Percentiles rank a stretch among this genome's conserved stretches.
phyloP scores from a whole-genome alignment of 2,888 invertebrate genomes.

The Nemapogon koenigi region DNA sequence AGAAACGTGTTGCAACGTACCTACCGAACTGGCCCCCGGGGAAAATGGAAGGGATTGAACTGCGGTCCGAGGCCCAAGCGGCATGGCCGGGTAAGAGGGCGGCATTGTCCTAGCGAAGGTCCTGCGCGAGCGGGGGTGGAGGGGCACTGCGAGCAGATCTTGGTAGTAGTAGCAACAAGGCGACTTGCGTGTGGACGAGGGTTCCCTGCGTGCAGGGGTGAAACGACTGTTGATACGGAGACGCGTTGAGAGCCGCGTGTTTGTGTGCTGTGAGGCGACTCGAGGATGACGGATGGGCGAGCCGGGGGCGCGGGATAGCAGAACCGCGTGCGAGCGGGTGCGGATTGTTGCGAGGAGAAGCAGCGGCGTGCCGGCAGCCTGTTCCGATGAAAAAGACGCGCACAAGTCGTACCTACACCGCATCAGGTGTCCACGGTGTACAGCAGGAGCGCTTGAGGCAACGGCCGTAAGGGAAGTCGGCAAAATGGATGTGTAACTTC shows the following conservation, averaged over 20 bases:
- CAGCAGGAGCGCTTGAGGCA: constrained; percentile 72
- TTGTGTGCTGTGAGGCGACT: too few species aligned
- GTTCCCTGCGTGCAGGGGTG: constrained; percentile 55
- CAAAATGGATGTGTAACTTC: constrained; percentile 71
- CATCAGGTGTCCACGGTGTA: constrained; percentile 79
- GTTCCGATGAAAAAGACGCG: constrained; percentile 34
- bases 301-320: too few species aligned
- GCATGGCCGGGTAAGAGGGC: constrained; percentile 38
- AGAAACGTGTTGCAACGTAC: constrained; percentile 65
- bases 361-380: constrained; percentile 31
- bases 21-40: constrained; percentile 70
- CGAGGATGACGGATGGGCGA: too few species aligned
- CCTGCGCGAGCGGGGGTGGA: constrained; percentile 54
- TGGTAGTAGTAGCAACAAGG: constrained; percentile 75
- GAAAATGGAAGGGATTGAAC: constrained; percentile 72
- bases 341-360: too few species aligned
- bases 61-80: constrained; percentile 55
- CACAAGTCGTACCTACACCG: constrained; percentile 72
- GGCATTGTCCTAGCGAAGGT: constrained; percentile 65
- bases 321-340: too few species aligned
- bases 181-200: constrained; percentile 68
- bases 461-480: constrained; percentile 74
- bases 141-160: constrained; percentile 66
- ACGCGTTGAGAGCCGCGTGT: constrained; percentile 33
- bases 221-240: constrained; percentile 59